Conservation (phyloP, 2,888 invertebrate genomes). For the Ormyrus nitidulus region DNA sequence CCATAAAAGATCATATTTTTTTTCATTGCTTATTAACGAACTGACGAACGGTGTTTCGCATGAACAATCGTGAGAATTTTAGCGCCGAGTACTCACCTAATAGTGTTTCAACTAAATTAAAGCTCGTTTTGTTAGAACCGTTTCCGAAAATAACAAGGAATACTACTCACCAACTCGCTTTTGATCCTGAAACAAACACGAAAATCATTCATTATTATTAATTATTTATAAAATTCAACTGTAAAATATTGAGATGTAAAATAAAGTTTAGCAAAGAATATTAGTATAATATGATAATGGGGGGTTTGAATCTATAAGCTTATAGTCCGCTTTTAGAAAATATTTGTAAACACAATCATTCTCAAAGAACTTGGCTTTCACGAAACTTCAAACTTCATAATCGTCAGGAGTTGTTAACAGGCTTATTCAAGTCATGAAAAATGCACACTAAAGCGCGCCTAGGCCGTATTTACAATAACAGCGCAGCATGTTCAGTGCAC, state of each 20-base stretch:
- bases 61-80: no score
- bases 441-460: conserved; percentile 25
- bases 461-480: conserved; percentile 10
- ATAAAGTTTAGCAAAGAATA: no score
- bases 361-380: neutral
- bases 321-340: no score
- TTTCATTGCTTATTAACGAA: no score
- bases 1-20: no score
- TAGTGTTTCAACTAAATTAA: no score
- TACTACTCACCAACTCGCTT: conserved; percentile 46
- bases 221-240: neutral
- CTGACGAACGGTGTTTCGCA: no score
- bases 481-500: neutral
- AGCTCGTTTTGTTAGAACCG: no score
- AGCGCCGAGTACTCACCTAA: no score
- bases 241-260: neutral
- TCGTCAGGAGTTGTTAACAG: neutral
- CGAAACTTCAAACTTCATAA: conserved; percentile 8
- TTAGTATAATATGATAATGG: no score
- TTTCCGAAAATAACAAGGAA: neutral
- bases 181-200: conserved; percentile 48
- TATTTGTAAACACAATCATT: conserved; percentile 5
- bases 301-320: no score
- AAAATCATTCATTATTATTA: conserved; percentile 36
- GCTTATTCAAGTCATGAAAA: conserved; percentile 2